Percentiles rank a stretch among this genome's conserved stretches.
Conservation (phyloP, 2,888 invertebrate species). For the Drosophila testacea region DNA sequence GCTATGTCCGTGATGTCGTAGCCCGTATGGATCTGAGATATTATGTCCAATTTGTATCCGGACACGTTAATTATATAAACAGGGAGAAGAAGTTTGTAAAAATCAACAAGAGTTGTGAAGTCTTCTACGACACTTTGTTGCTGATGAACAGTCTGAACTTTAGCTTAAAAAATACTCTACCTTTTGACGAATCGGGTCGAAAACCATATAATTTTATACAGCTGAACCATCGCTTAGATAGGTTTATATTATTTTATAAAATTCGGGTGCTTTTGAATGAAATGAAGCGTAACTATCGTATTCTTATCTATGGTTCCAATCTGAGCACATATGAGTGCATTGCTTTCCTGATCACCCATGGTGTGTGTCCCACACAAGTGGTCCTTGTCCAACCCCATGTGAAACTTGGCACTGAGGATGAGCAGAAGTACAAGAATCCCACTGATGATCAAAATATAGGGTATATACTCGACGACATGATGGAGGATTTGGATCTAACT, state of each 20-base stretch:
- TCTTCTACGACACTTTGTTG: constrained; percentile 74
- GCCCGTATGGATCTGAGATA: constrained; percentile 71
- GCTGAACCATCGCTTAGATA: constrained; percentile 77
- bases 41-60: constrained; percentile 72
- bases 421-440: constrained; percentile 53
- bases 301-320: constrained; percentile 77
- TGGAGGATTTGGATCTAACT: constrained; percentile 55
- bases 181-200: background rate
- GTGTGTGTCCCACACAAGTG: constrained; percentile 44
- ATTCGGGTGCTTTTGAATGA: constrained; percentile 50
- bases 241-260: constrained; percentile 76
- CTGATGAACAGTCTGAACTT: constrained; percentile 61
- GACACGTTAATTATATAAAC: constrained; percentile 55
- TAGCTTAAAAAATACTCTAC: constrained; percentile 16
- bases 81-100: constrained; percentile 61
- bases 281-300: constrained; percentile 14
- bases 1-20: constrained; percentile 66
- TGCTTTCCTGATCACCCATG: constrained; percentile 68
- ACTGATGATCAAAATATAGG: constrained; percentile 65
- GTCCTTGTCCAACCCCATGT: constrained; percentile 56
- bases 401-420: background rate
- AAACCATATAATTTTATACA: constrained; percentile 76
- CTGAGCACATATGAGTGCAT: constrained; percentile 75
- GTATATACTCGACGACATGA: constrained; percentile 59
- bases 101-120: constrained; percentile 63